A percentile compares a stretch with the other conserved stretches of the same genome.
These are phyloP conservation scores for Trachops cirrhosus DNA, from an alignment of 2,797 vertebrate genomes.

Conservation along the genomic window DNA sequence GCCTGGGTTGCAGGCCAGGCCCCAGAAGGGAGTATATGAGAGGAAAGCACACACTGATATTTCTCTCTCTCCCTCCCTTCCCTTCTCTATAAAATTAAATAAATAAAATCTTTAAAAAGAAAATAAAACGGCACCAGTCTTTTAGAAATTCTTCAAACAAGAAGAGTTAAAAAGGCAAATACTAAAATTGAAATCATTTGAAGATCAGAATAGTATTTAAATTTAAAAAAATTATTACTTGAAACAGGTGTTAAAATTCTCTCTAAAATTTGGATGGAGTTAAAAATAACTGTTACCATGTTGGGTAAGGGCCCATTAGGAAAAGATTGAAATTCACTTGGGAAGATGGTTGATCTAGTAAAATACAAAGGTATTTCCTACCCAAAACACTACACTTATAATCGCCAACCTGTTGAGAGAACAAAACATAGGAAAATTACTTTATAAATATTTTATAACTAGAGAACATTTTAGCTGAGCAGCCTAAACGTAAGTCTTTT, in stretches of 20 bases:
- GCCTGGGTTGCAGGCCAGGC: no score
- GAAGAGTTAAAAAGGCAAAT: neutral
- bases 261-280: neutral
- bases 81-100: no score
- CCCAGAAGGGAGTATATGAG: no score
- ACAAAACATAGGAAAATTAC: slow-evolving; percentile 35
- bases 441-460: slow-evolving; percentile 63
- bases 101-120: no score
- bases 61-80: no score
- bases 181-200: neutral
- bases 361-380: slow-evolving; percentile 9
- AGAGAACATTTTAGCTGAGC: slow-evolving; percentile 39
- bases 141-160: neutral
- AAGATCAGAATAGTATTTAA: neutral
- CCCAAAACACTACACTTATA: neutral
- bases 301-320: neutral
- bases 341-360: neutral
- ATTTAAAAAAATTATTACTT: neutral
- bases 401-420: neutral
- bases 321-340: neutral
- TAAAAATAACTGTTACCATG: neutral
- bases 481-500: neutral
- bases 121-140: no score
- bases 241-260: neutral
- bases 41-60: no score